A percentile compares a stretch with the other conserved stretches of the same genome.
These are phyloP conservation scores for Oceanodroma tethys DNA, from an alignment of 2,113 vertebrate genomes.

Conservation along the genomic window DNA sequence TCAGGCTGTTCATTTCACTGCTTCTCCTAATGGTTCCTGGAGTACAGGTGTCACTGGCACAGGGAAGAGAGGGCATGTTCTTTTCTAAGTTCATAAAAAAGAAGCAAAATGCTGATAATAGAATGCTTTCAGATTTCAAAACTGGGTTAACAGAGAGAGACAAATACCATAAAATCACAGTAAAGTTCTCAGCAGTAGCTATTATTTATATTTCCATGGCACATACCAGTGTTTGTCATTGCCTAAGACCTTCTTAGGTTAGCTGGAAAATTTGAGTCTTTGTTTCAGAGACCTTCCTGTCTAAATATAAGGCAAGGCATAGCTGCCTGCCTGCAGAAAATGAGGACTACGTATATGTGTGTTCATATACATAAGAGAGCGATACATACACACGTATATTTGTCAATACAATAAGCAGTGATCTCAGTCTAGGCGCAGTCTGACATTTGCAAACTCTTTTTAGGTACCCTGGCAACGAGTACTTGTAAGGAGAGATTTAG, in stretches of 20 bases:
- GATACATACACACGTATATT: not conserved
- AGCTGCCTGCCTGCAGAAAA: not conserved
- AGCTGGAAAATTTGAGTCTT: not conserved
- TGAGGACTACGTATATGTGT: not conserved
- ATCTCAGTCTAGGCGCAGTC: not conserved
- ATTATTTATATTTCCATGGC: not conserved
- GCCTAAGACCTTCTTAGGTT: not conserved
- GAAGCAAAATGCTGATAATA: not conserved
- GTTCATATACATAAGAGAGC: too few relatives aligned
- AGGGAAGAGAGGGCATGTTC: not conserved
- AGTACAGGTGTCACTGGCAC: not conserved
- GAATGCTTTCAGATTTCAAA: conserved; percentile 16
- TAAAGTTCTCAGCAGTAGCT: not conserved
- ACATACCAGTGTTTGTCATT: not conserved
- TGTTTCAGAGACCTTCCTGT: not conserved
- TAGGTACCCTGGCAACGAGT: not conserved
- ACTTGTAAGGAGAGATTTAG: not conserved
- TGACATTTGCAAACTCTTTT: not conserved
- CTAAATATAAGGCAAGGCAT: not conserved
- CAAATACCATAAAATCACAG: not conserved
- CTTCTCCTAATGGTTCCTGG: not conserved
- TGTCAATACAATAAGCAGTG: not conserved
- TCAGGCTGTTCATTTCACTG: not conserved
- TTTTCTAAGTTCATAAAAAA: not conserved
- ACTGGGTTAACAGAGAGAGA: not conserved